Percentiles rank a stretch among this genome's conserved stretches.
Evolutionary conservation across 2,113 vertebrate species (phyloP).

Genomic region (Ptyas mucosa): DNA sequence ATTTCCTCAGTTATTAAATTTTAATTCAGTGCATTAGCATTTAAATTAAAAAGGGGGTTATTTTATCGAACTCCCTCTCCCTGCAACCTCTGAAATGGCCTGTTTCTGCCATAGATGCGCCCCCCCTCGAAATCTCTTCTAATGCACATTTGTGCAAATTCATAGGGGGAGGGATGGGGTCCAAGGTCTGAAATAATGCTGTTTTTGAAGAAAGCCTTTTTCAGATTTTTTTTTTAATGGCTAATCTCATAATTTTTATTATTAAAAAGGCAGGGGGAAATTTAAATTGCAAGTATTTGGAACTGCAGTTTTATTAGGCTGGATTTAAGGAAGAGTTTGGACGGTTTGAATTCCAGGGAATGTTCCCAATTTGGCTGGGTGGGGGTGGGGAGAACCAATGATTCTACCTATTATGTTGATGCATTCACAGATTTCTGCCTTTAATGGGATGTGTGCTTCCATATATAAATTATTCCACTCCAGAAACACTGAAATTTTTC

Average conservation of each 20-base stretch:
- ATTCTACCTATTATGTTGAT: neutral
- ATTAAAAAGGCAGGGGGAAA: neutral
- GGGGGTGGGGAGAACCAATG: neutral
- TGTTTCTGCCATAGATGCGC: constrained; percentile 74
- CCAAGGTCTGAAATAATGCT: constrained; percentile 76
- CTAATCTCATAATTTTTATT: neutral
- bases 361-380: neutral
- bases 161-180: constrained; percentile 55
- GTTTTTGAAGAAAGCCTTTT: constrained; percentile 68
- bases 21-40: constrained; percentile 99
- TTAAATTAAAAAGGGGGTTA: constrained; percentile 99
- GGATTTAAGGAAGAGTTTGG: neutral
- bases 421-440: neutral
- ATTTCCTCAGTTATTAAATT: constrained; percentile 99
- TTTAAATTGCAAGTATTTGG: neutral
- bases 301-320: neutral
- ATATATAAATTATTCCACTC: too few relatives aligned
- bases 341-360: neutral
- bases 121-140: constrained; percentile 69
- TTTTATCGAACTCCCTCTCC: constrained; percentile 79
- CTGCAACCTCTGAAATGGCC: constrained; percentile 75
- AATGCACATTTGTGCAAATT: constrained; percentile 79
- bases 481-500: too few relatives aligned
- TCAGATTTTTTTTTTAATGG: constrained; percentile 37
- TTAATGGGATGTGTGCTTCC: neutral